Evolutionary conservation across 2,797 vertebrate species (phyloP).

Genomic region (Vespertilio murinus): DNA sequence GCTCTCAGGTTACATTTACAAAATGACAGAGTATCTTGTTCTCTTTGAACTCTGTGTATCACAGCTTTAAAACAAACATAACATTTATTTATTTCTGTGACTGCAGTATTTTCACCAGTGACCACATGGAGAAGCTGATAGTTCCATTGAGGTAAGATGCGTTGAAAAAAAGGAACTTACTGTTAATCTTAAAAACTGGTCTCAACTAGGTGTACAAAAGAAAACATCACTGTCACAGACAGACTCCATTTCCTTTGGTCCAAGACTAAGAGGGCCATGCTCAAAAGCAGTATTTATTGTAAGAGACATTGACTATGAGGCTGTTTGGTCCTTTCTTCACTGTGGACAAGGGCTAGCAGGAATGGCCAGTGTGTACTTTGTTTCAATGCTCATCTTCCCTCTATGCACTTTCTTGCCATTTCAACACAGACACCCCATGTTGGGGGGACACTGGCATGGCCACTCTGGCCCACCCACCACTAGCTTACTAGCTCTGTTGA

Average conservation of each 20-base stretch:
- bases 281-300: neutral
- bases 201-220: neutral
- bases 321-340: neutral
- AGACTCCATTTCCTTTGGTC: neutral
- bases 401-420: no score
- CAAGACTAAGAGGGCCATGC: neutral
- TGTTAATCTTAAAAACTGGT: neutral
- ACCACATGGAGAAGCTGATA: neutral
- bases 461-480: neutral
- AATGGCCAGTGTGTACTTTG: neutral
- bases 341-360: neutral
- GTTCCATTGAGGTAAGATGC: neutral
- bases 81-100: neutral
- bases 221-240: neutral
- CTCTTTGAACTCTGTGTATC: neutral
- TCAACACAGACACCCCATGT: fast-evolving
- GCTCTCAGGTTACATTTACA: neutral
- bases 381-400: neutral
- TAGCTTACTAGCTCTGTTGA: neutral
- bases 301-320: neutral
- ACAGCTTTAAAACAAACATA: neutral
- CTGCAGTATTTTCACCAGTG: neutral
- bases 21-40: neutral
- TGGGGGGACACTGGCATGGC: neutral
- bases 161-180: neutral